Base-by-base conservation (phyloP, 2,888 invertebrate genomes). In the Drosophila greeni region DNA sequence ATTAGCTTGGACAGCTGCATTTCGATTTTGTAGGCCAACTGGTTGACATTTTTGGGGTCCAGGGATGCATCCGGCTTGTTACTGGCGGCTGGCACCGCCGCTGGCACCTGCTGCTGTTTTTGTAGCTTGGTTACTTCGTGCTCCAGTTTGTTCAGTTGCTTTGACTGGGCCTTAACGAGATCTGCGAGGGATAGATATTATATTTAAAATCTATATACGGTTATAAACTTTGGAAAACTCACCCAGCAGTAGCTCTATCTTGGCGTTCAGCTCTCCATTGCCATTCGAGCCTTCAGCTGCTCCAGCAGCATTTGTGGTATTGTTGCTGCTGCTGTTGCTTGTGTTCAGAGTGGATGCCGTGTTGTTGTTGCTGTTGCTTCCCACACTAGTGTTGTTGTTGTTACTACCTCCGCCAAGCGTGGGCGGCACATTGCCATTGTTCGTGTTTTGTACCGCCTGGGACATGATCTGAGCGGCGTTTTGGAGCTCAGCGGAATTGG, bases 71-170 rank as follows among this genome's bases (percentile, higher is more conserved):
- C 66, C 16, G 67, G 70, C 57, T 82, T 80, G 43, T 40, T 61
- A 0, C 53, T 20, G 8, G 14, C 5, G 5, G 34, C 26, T 20
- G 47, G 31, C 8, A 16, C 39, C 12, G 36, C 12, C 6, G 26
- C 11, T 14, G 24, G 16, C 12, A 26, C 31, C 12, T 71, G 62
- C n/a, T 65, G 58, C 14, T 81, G 69, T 42, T 76, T 79, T 69
- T 86, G 86, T 75, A 86, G 65, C 58, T 87, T 86, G 42, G 62
- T 53, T 52, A 90, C 83, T 48, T 90, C 89, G 48, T 84, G 83
- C 58, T 91, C 89, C 45, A 91, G 75, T 24, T 87, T 76, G 20
- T 89, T 88, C 43, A 92, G 82, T 86, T 91, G 90, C 53, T 87
- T 84, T 5, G 90, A 88, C 77, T 91, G 91, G 33, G 87, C 84